Conservation (phyloP, 2,888 invertebrate species). For the Latrodectus hesperus region DNA sequence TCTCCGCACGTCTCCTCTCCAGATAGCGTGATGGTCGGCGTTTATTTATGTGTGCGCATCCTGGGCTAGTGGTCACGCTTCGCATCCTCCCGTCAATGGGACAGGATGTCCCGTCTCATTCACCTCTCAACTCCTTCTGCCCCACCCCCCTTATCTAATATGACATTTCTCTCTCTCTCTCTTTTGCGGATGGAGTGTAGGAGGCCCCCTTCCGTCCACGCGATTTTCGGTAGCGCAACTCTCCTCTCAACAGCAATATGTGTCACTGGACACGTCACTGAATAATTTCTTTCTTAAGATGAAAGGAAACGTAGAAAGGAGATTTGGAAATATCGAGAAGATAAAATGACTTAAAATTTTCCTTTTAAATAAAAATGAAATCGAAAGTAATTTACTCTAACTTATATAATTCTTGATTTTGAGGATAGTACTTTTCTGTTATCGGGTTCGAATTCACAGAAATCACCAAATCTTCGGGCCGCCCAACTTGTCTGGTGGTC, state of each 20-base stretch:
- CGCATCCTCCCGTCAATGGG: slow-evolving; percentile 60
- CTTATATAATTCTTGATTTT: too few species aligned
- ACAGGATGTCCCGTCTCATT: slow-evolving; percentile 67
- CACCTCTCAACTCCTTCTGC: slow-evolving; percentile 39
- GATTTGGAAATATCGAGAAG: too few species aligned
- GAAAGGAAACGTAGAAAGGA: too few species aligned
- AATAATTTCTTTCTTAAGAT: too few species aligned
- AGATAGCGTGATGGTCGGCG: slow-evolving; percentile 58
- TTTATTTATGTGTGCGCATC: slow-evolving; percentile 65
- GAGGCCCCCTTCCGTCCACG: slow-evolving; percentile 22
- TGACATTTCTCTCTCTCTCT: slow-evolving; percentile 18
- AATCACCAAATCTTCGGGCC: too few species aligned
- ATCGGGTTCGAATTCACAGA: too few species aligned
- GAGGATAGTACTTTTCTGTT: too few species aligned
- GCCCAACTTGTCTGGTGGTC: too few species aligned
- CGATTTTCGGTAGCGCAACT: not conserved
- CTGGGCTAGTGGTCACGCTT: slow-evolving; percentile 59
- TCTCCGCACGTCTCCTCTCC: slow-evolving; percentile 42
- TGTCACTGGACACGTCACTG: not conserved
- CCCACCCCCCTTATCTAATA: slow-evolving; percentile 17
- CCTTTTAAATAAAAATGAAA: too few species aligned
- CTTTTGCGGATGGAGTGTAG: slow-evolving; percentile 32
- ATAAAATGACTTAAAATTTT: too few species aligned
- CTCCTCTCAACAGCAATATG: not conserved
- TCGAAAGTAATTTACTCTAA: too few species aligned